These are phyloP conservation scores for Melanotaenia nigrans DNA, from an alignment of 2,797 vertebrate species.

Conservation along the genomic window DNA sequence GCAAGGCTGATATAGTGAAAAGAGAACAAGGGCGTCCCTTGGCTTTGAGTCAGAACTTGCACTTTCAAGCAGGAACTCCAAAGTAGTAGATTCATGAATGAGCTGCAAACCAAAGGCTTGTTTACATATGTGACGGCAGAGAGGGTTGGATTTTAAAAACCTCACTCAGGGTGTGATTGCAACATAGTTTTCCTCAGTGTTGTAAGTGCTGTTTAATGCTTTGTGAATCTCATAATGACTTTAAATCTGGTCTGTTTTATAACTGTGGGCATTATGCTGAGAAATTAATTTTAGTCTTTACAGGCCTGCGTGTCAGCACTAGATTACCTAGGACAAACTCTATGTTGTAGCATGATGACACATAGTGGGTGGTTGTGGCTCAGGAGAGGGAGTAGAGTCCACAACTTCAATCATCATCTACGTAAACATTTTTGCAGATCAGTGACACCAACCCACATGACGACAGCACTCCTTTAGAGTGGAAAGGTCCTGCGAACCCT, in stretches of 20 bases:
- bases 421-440: neutral
- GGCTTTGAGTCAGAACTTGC: constrained; percentile 66
- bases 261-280: constrained; percentile 1
- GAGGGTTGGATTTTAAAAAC: constrained; percentile 48
- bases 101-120: constrained; percentile 52
- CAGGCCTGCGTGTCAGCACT: neutral
- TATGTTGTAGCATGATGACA: neutral
- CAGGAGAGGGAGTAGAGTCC: neutral
- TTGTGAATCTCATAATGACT: constrained; percentile 29
- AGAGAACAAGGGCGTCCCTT: constrained; percentile 60
- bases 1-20: constrained; percentile 53
- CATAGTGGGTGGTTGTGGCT: neutral
- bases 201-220: constrained; percentile 44
- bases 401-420: neutral
- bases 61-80: constrained; percentile 58
- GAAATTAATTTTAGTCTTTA: constrained; percentile 2
- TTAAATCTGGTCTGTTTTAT: constrained; percentile 25
- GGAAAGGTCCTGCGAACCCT: neutral
- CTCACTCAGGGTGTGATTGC: constrained; percentile 51
- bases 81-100: constrained; percentile 73
- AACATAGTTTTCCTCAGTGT: constrained; percentile 48
- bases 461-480: neutral
- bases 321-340: neutral
- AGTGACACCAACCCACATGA: neutral
- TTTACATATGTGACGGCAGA: constrained; percentile 57